Percentiles rank a stretch among this genome's conserved stretches.
Conservation (phyloP, 2,888 invertebrate genomes). For the Epistrophe grossulariae region DNA sequence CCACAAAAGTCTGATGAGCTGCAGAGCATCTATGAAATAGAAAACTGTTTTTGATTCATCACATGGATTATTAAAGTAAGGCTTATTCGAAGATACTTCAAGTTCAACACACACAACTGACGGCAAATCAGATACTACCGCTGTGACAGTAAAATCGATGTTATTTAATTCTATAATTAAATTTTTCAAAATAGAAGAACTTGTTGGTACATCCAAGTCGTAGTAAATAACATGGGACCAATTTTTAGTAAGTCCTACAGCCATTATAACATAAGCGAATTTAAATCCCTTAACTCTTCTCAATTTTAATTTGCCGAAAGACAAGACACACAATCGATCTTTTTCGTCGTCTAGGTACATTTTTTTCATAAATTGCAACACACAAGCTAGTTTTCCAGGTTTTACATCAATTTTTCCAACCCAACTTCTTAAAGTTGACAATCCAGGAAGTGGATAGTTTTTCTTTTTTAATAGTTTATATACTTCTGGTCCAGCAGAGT, state of each 20-base stretch:
- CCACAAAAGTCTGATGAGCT: slow-evolving; percentile 71
- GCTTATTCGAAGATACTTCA: slow-evolving; percentile 79
- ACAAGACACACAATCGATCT: slow-evolving; percentile 61
- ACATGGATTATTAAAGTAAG: slow-evolving; percentile 68
- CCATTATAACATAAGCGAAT: slow-evolving; percentile 58
- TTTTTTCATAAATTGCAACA: slow-evolving; percentile 45
- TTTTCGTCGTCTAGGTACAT: slow-evolving; percentile 14
- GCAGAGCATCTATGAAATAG: slow-evolving; percentile 39
- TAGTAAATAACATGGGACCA: slow-evolving; percentile 73
- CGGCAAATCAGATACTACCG: slow-evolving; percentile 38
- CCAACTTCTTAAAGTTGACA: slow-evolving; percentile 58
- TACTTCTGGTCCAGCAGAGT: slow-evolving; percentile 44
- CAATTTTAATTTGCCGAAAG: slow-evolving; percentile 68
- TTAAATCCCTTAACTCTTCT: slow-evolving; percentile 37
- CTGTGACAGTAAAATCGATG: slow-evolving; percentile 50
- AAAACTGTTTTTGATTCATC: slow-evolving; percentile 54
- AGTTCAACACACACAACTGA: slow-evolving; percentile 35
- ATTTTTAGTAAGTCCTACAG: slow-evolving; percentile 42
- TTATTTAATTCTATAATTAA: slow-evolving; percentile 33
- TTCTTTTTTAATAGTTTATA: slow-evolving; percentile 46
- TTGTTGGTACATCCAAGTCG: slow-evolving; percentile 51
- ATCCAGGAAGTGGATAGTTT: slow-evolving; percentile 52
- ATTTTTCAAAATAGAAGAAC: slow-evolving; percentile 12
- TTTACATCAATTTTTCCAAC: slow-evolving; percentile 47
- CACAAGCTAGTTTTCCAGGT: slow-evolving; percentile 51